A percentile compares a stretch with the other conserved stretches of the same genome.
Evolutionary conservation across 2,797 vertebrate genomes (phyloP).

Genomic region (Phrynocephalus guinanensis): DNA sequence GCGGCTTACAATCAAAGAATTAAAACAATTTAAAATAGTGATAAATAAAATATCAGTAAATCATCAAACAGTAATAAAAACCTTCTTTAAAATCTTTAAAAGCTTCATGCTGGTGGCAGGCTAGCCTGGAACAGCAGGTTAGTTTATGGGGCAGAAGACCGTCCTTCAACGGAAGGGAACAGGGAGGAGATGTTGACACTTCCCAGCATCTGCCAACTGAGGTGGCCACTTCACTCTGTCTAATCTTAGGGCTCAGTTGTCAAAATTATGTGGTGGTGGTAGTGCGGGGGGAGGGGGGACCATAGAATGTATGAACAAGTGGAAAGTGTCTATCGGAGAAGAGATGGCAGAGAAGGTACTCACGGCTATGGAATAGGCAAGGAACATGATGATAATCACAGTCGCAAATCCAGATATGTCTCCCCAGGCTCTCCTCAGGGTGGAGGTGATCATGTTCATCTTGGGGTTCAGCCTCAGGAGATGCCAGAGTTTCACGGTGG

Average conservation of each 20-base stretch:
- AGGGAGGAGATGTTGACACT: background rate
- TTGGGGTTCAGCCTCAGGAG: constrained; percentile 94
- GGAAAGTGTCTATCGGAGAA: background rate
- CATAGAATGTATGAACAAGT: background rate
- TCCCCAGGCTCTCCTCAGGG: constrained; percentile 89
- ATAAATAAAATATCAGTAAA: too few relatives aligned
- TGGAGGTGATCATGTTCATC: constrained; percentile 93
- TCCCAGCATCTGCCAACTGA: background rate
- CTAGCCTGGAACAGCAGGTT: background rate
- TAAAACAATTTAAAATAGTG: too few relatives aligned
- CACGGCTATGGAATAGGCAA: constrained; percentile 92
- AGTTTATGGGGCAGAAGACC: background rate
- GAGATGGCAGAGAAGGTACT: constrained; percentile 66
- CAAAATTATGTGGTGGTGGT: background rate
- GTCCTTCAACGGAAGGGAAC: background rate
- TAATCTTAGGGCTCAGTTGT: background rate
- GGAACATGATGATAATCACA: constrained; percentile 91
- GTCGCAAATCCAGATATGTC: constrained; percentile 94
- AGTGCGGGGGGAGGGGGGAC: background rate
- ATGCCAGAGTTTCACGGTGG: constrained; percentile 95
- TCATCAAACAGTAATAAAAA: too few relatives aligned
- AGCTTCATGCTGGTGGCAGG: background rate
- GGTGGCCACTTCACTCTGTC: background rate
- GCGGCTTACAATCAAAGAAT: too few relatives aligned
- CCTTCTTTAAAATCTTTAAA: too few relatives aligned